A percentile compares a stretch with the other conserved stretches of the same genome.
Conservation (phyloP, 2,888 invertebrate genomes). For the Gnatocerus cornutus region DNA sequence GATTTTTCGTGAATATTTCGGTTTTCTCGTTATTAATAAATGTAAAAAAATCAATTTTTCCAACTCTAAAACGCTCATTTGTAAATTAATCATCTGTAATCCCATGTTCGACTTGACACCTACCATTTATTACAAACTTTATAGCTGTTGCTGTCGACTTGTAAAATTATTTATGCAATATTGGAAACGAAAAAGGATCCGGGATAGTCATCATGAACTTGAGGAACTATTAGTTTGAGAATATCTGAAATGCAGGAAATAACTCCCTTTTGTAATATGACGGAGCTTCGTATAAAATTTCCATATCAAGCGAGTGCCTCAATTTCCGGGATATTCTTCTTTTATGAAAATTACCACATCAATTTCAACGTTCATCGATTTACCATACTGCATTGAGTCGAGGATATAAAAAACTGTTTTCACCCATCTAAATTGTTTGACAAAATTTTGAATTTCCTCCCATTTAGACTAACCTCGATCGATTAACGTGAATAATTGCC, state of each 20-base stretch:
- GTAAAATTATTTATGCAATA: conserved; percentile 12
- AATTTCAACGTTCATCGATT: conserved; percentile 17
- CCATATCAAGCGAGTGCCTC: conserved; percentile 12
- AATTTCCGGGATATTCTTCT: conserved; percentile 26
- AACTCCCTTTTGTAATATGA: background rate
- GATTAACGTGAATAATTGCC: conserved; percentile 52
- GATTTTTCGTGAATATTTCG: conserved; percentile 6
- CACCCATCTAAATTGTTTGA: too few relatives aligned
- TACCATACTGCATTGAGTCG: background rate
- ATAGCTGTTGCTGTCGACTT: conserved; percentile 14
- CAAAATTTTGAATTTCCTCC: too few relatives aligned
- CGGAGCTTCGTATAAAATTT: conserved; percentile 14
- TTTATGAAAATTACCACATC: conserved; percentile 35
- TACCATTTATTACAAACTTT: conserved; percentile 17
- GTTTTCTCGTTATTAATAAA: conserved; percentile 8
- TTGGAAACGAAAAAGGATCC: conserved; percentile 11
- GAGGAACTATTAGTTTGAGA: background rate
- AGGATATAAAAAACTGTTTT: too few relatives aligned
- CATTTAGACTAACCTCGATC: background rate
- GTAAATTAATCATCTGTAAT: conserved; percentile 23
- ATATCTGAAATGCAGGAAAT: too few relatives aligned
- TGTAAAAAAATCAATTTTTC: conserved; percentile 30
- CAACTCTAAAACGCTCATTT: conserved; percentile 19
- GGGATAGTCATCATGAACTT: conserved; percentile 6
- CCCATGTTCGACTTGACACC: conserved; percentile 7